Evolutionary conservation across 2,113 vertebrate genomes (phyloP), one percentile per base, ranked within the genome.

Genomic region (Sinosuthora webbiana): DNA sequence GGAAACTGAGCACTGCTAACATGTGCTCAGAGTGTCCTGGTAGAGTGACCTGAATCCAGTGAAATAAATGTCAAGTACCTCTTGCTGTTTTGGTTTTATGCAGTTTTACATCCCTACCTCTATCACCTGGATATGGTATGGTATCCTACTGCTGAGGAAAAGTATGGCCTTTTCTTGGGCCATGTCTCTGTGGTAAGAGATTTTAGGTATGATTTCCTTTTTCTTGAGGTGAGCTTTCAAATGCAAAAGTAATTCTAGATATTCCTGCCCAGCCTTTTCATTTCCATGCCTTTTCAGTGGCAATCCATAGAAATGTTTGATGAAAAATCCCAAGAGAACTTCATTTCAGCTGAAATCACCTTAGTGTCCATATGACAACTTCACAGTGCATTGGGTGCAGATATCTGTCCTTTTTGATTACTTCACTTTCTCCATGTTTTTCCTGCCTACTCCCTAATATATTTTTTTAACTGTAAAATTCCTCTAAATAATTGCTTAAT

Each of bases 111-210:
- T 63, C 33, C 55, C 16, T 12, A 9, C 18, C 45, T 86, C 41
- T n/a, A 8, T 37, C 42, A 76, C 5, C 5, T 1, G 9, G 13
- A 15, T 56, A 33, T 5, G 10, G 7, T 16, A 2, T 7, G 8
- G 13, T 31, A 41, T 4, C 19, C 28, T 75, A 10, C 20, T 44
- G 21, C 37, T 85, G 57, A 31, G 42, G 25, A 49, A n/a, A 65
- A 59, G 1, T 4, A 13, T 18, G 23, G 2, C 11, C 6, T 69
- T 76, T 35, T 13, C 41, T 49, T 83, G 33, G 25, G 12, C 22
- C 17, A 1, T 23, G 17, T 47, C 59, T 57, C 42, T 63, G 16
- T 63, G 30, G 17, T 24, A 31, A 63, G 49, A 86, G 30, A 41
- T 74, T 52, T 17, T 67, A 30, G 21, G 20, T 42, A 24, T 50